Evolutionary conservation across 2,797 vertebrate genomes (phyloP).

Genomic region (Bradypodion pumilum): DNA sequence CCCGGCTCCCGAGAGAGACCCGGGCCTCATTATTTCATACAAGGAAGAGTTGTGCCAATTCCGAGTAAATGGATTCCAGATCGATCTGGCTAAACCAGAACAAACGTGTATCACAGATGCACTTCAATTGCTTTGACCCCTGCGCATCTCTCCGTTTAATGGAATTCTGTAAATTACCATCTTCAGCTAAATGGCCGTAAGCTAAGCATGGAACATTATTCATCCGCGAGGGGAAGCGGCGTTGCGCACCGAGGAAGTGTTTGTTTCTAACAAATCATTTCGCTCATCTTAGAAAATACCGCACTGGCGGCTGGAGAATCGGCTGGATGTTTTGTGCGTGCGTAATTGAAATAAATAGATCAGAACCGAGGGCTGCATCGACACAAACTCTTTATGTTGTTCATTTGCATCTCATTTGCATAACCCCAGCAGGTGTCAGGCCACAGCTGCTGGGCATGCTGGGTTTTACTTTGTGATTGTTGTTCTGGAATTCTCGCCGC

Average conservation of each 20-base stretch:
- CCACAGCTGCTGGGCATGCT: neutral
- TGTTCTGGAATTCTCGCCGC: neutral
- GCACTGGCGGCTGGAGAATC: no score
- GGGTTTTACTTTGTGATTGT: neutral
- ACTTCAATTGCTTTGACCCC: constrained; percentile 27
- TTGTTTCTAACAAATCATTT: no score
- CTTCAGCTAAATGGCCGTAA: constrained; percentile 18
- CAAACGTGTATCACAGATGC: constrained; percentile 2
- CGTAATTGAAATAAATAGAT: neutral
- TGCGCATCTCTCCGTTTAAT: constrained; percentile 11
- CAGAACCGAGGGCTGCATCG: neutral
- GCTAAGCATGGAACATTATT: neutral
- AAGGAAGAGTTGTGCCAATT: constrained; percentile 24
- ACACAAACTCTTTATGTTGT: no score
- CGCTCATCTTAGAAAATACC: neutral
- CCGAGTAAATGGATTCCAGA: constrained; percentile 37
- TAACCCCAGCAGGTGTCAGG: neutral
- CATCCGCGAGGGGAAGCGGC: neutral
- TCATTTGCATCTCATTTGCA: constrained; percentile 13
- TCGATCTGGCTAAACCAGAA: constrained; percentile 15
- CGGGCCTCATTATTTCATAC: constrained; percentile 35
- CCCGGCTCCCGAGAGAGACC: neutral
- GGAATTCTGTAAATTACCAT: constrained; percentile 20
- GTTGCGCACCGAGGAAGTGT: no score
- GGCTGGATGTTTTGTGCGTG: accelerated